These are phyloP conservation scores for Bombyx huttoni DNA, from an alignment of 2,888 invertebrate species.

Conservation along the genomic window DNA sequence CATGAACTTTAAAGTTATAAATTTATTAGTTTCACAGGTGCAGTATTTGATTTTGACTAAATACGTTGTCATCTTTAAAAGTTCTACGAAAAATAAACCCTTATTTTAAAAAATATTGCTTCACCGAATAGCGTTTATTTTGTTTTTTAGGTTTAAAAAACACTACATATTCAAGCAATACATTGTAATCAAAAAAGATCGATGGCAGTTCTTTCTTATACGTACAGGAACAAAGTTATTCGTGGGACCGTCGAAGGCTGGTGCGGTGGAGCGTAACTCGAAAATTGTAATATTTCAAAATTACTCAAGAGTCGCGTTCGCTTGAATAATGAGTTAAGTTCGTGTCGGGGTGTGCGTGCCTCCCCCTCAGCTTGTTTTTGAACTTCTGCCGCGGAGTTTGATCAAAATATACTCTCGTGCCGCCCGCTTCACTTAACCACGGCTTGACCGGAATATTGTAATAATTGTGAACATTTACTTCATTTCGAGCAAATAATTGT, in stretches of 20 bases:
- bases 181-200: constrained; percentile 2
- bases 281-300: constrained; percentile 74
- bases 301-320: constrained; percentile 72
- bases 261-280: constrained; percentile 46
- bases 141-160: too few relatives aligned
- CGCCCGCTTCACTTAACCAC: constrained; percentile 37
- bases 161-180: constrained; percentile 10
- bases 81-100: too few relatives aligned
- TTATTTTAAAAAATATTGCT: too few relatives aligned
- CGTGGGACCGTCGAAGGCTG: constrained; percentile 31
- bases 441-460: constrained; percentile 13
- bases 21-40: too few relatives aligned
- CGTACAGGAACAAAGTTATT: constrained; percentile 21
- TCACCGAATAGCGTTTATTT: too few relatives aligned
- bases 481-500: not conserved
- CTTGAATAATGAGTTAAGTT: constrained; percentile 70
- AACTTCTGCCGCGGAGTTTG: constrained; percentile 63
- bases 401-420: constrained; percentile 59
- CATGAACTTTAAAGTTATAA: too few relatives aligned
- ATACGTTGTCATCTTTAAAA: too few relatives aligned
- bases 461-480: not conserved
- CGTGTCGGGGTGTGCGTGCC: constrained; percentile 57
- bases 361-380: constrained; percentile 56
- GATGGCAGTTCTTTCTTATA: constrained; percentile 1
- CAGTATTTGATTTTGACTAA: too few relatives aligned